Evolutionary conservation across 2,797 vertebrate species (phyloP).

Genomic region (Megaceryle alcyon): DNA sequence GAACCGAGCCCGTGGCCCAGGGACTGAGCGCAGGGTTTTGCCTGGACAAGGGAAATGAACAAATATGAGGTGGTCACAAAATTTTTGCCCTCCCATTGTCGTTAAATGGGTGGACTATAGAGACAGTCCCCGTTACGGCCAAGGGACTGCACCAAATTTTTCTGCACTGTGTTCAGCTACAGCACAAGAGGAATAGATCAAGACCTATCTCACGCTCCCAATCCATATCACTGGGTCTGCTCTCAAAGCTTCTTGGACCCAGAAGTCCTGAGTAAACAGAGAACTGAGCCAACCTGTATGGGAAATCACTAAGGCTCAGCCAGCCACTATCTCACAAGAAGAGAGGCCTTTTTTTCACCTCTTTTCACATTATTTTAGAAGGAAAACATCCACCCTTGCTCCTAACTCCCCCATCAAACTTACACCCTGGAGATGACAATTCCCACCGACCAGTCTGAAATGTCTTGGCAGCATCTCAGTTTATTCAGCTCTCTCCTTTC

Average conservation of each 20-base stretch:
- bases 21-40: not conserved
- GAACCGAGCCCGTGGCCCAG: not conserved
- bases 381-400: not conserved
- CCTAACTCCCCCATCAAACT: not conserved
- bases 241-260: slow-evolving; percentile 18
- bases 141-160: fast-evolving
- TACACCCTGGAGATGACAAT: not conserved
- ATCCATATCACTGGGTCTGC: not conserved
- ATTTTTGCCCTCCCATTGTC: fast-evolving
- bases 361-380: not conserved
- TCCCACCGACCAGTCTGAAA: not conserved
- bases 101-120: not conserved
- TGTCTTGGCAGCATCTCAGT: not conserved
- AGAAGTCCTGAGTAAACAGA: not conserved
- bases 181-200: not conserved
- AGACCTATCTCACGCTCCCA: not conserved
- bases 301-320: not conserved
- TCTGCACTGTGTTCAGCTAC: not conserved
- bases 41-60: not conserved
- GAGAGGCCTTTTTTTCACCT: not conserved
- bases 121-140: fast-evolving
- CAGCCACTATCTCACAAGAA: not conserved
- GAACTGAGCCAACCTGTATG: not conserved
- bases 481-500: not conserved
- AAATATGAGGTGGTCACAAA: fast-evolving